Evolutionary conservation across 2,888 invertebrate species (phyloP), one percentile per base, ranked within the genome.

Genomic region (Hemithea aestivaria): DNA sequence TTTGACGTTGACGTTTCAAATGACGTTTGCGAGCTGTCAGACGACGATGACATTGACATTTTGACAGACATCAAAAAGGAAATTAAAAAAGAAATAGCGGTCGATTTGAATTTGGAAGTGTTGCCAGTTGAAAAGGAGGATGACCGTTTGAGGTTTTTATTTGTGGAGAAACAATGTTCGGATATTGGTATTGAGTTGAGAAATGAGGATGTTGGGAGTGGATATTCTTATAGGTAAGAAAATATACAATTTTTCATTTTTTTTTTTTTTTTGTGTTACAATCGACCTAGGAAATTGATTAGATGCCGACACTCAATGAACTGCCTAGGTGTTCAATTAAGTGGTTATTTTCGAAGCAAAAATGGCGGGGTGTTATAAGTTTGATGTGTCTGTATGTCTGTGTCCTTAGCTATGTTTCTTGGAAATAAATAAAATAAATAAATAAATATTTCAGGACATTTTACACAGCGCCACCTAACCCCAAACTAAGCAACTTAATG

Each of bases 21-120:
- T 1, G 53, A 52, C 7, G 43, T 38, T 1, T 45, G 53, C 2
- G 53, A 56, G 9, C 16, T 62, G 1, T 54, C 62, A 0, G 71
- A 72, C 1, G 87, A 87, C 12, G 87, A 84, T 10, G 84, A 83
- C 1, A 51, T 87, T 0, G 87, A 87, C 38, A 54, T 87, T 0
- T 48, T 72, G 2, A 50, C 1, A 21, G 37, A 40, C 52, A 48
- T 8, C 32, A 36, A 1, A 6, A 44, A 48, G 7, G 56, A 48
- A 20, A 65, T 60, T 26, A 66, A 65, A 36, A 57, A 47, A 37
- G 66, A 66, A 38, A 50, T 48, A 40, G 27, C 36, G 1, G 49
- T 42, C 0, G 43, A 46, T 2, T 25, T 31, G n/a, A 50, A 34
- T 10, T 49, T 73, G 40, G 46, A 49, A 20, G 58, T 66, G 27